Base-by-base conservation (phyloP, 1,140 invertebrate genomes). In the Seison nebaliae region DNA sequence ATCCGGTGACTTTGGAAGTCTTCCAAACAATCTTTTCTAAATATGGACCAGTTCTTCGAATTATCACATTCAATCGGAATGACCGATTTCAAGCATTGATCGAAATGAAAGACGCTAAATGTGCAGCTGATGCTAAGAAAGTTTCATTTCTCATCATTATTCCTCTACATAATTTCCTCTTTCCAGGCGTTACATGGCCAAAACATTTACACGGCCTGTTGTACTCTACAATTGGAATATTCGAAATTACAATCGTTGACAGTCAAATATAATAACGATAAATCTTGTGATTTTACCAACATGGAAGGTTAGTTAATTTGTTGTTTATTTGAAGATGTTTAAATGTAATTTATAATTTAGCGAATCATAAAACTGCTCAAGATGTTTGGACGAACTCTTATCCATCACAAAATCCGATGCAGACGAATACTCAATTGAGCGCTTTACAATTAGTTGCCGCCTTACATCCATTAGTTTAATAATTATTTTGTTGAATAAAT, bases 241-340 rank as follows among this genome's bases (percentile, higher is more conserved):
- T 88, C 80, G 46, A 96, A 96, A 63, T 71, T 98, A 67, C 2
- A 9, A 0, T 21, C 18, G 5, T 28, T 98, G 43, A 94, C 94
- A 61, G 84, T 98, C 24, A 91, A 88, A 58, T 98, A 86, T 65
- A 96, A 96, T 66, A 98, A 98, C 62, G 88, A 96, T 65, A 96
- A 96, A 62, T 86, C 78, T 35, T 66, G 88, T 28, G 88, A 98
- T 61, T 98, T 84, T 64, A 96, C 86, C 44, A 94, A 96, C 60
- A 83, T n/a, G n/a, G n/a, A n/a, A n/a, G n/a, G n/a, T n/a, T n/a
- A n/a, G n/a, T n/a, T n/a, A n/a, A n/a, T n/a, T n/a, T n/a, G n/a
- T n/a, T n/a, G n/a, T n/a, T n/a, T n/a, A n/a, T n/a, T n/a, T n/a
- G n/a, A n/a, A n/a, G n/a, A n/a, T n/a, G n/a, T n/a, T n/a, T n/a